Conservation (phyloP, 2,113 vertebrate genomes). For the Hyperopisus bebe region DNA sequence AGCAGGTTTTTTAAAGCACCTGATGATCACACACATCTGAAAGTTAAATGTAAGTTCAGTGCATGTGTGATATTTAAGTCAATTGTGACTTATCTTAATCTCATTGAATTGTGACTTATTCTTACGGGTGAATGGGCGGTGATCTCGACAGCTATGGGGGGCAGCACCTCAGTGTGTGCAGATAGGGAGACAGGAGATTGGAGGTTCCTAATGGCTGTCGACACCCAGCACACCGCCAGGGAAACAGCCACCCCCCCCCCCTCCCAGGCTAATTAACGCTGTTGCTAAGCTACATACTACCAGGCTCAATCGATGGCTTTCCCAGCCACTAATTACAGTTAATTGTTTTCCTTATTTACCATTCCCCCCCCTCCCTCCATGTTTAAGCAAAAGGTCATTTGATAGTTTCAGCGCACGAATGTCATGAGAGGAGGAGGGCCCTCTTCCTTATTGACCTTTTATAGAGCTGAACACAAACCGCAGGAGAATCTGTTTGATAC, state of each 20-base stretch:
- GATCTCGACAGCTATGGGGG: not conserved
- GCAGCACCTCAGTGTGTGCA: not conserved
- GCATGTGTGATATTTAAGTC: not conserved
- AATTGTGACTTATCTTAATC: not conserved
- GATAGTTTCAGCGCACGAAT: not conserved
- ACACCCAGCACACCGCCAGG: not conserved
- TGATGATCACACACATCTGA: not conserved
- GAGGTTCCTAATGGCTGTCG: not conserved
- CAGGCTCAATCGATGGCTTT: constrained; percentile 12
- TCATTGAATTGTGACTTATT: not conserved
- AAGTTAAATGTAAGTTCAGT: not conserved
- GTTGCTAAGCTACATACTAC: constrained; percentile 27
- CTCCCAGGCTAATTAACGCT: not conserved
- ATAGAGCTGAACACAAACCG: not conserved
- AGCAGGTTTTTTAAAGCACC: not conserved
- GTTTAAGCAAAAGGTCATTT: not conserved
- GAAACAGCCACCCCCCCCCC: not conserved
- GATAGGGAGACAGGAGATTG: not conserved
- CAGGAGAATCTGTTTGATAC: not conserved
- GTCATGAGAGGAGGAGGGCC: not conserved
- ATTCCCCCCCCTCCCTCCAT: not conserved
- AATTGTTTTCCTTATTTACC: constrained; percentile 22
- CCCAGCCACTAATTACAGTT: constrained; percentile 22
- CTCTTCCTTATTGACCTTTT: not conserved
- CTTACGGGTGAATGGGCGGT: not conserved